Base-by-base conservation (phyloP, 2,888 invertebrate genomes). In the Platycnemis pennipes region DNA sequence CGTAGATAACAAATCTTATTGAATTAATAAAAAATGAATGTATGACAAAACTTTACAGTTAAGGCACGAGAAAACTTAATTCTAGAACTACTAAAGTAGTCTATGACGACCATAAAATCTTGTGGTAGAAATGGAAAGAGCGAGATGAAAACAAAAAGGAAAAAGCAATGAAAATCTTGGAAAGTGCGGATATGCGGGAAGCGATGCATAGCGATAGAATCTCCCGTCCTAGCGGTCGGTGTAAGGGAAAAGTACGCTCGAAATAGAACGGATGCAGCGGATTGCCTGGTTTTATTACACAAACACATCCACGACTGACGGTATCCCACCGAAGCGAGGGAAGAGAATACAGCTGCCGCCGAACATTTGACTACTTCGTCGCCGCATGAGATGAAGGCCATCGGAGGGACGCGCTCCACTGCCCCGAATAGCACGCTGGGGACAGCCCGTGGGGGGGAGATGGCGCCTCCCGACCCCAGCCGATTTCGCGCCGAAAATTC, bases 331-430 rank as follows among this genome's bases (percentile, higher is more conserved):
- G 77, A 37, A n/a, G 37, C 37, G 63, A n/a, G 63, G 37, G 37
- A 77, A 77, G 77, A 37, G 77, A 77, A 77, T 77, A 77, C 77
- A 26, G 26, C 77, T 77, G 77, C 77, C 77, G 37, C 31, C 37
- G 77, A 22, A n/a, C 31, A n/a, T 11, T 13, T 22, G 69, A 63
- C 63, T 63, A 26, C 26, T 26, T 1, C 26, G 1, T 22, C 26
- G 26, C 63, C 26, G 7, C 26, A 22, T 5, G 63, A 3, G 37
- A 37, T 77, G 77, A 77, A 37, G 77, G 77, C 77, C 77, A 37
- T 31, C 13, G 77, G 77, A 77, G 37, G 77, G 31, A 37, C 8
- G 31, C 77, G 77, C 37, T 77, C 77, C 77, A 77, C 77, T 77
- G 77, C 77, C 77, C 77, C 77, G 37, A 77, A 77, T 77, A 77